Conservation (phyloP, 2,888 invertebrate genomes). For the Disparrhopalites patrizii region DNA sequence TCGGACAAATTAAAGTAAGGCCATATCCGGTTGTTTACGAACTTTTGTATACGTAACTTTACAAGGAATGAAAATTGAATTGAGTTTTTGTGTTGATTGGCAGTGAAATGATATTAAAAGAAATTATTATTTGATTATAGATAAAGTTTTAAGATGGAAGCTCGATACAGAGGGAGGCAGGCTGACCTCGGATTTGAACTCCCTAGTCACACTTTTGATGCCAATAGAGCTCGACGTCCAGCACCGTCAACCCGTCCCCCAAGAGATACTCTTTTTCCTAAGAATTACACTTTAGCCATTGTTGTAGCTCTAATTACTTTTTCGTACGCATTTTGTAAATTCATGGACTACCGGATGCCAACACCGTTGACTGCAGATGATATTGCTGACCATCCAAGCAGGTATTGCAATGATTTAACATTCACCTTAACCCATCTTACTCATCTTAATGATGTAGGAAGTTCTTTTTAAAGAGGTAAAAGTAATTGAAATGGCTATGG, state of each 20-base stretch:
- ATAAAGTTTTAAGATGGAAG: conserved; percentile 18
- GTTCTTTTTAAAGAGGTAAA: background rate
- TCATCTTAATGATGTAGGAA: too few relatives aligned
- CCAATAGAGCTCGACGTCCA: background rate
- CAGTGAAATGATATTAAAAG: too few relatives aligned
- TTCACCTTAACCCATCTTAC: too few relatives aligned
- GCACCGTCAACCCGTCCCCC: background rate
- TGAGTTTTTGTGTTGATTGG: too few relatives aligned
- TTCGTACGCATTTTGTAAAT: conserved; percentile 32
- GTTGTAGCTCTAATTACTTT: conserved; percentile 15
- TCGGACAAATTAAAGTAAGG: too few relatives aligned
- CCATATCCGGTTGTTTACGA: too few relatives aligned
- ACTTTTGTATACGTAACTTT: too few relatives aligned
- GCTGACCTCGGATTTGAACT: conserved; percentile 15
- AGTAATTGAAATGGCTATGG: background rate
- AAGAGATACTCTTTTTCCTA: conserved; percentile 14
- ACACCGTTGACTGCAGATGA: conserved; percentile 29
- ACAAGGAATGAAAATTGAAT: too few relatives aligned
- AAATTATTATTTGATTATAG: too few relatives aligned
- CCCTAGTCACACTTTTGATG: conserved; percentile 18
- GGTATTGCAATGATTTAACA: too few relatives aligned
- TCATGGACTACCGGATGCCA: conserved; percentile 39
- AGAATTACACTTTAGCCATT: conserved; percentile 10
- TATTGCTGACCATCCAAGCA: conserved; percentile 24
- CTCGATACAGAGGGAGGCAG: conserved; percentile 18